Percentiles rank a stretch among this genome's conserved stretches.
Evolutionary conservation across 2,888 invertebrate genomes (phyloP).

Genomic region (Amphipoea lucens): DNA sequence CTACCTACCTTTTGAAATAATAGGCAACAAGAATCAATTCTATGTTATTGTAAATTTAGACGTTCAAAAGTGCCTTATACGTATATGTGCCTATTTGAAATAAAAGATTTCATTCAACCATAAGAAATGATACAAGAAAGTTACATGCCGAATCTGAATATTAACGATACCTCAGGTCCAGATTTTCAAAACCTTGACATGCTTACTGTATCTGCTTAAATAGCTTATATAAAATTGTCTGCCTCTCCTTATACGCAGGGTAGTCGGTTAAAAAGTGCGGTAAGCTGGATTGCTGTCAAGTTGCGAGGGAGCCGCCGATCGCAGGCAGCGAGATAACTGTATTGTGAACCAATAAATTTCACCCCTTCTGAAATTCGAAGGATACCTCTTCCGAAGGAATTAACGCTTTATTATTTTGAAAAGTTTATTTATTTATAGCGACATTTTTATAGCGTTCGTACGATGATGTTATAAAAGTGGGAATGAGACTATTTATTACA

Average conservation of each 20-base stretch:
- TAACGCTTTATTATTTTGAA: conserved; percentile 42
- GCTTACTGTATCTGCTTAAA: background rate
- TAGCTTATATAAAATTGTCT: background rate
- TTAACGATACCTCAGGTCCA: background rate
- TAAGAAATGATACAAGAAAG: background rate
- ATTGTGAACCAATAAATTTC: conserved; percentile 56
- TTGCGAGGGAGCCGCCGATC: conserved; percentile 33
- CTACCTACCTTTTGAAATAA: background rate
- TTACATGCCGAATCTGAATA: background rate
- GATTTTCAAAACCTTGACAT: background rate
- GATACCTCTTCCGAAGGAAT: conserved; percentile 27
- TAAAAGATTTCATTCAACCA: background rate
- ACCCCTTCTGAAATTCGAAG: conserved; percentile 35
- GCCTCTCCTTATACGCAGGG: conserved; percentile 19
- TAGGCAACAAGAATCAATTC: background rate
- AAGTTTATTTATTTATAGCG: conserved; percentile 25
- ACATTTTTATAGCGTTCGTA: conserved; percentile 10
- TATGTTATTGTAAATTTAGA: background rate
- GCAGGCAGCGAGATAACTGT: conserved; percentile 49
- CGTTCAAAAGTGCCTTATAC: background rate
- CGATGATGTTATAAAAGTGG: conserved; percentile 31
- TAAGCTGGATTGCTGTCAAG: conserved; percentile 54
- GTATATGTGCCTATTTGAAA: background rate
- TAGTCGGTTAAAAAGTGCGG: conserved; percentile 40
- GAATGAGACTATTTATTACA: conserved; percentile 3